Evolutionary conservation across 2,888 invertebrate genomes (phyloP).

Genomic region (Phengaris arion): DNA sequence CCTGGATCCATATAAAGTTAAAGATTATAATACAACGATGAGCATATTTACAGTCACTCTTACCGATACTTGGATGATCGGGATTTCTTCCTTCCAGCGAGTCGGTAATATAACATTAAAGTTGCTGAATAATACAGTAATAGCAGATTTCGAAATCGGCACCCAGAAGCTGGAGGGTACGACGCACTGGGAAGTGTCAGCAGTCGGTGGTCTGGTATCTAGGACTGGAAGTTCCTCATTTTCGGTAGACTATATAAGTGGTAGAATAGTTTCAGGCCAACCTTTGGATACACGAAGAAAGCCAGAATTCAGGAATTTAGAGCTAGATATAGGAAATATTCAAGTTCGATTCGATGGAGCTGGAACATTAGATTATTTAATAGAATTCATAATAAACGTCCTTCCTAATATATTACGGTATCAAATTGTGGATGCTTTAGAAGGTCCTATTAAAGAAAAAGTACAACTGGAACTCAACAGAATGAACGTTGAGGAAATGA

Average conservation of each 20-base stretch:
- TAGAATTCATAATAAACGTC: slow-evolving; percentile 90
- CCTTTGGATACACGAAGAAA: slow-evolving; percentile 87
- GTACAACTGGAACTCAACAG: slow-evolving; percentile 86
- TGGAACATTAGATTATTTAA: slow-evolving; percentile 89
- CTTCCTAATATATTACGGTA: slow-evolving; percentile 91
- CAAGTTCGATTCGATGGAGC: slow-evolving; percentile 91
- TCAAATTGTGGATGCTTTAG: slow-evolving; percentile 92
- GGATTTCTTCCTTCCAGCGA: slow-evolving; percentile 89
- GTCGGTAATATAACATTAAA: slow-evolving; percentile 87
- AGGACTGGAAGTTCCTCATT: slow-evolving; percentile 87
- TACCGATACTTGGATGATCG: slow-evolving; percentile 88
- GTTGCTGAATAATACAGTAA: slow-evolving; percentile 85
- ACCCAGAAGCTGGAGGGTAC: slow-evolving; percentile 88
- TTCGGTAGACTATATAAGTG: slow-evolving; percentile 87
- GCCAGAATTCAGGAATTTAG: slow-evolving; percentile 85
- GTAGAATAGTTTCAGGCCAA: slow-evolving; percentile 84
- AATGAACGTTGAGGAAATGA: slow-evolving; percentile 86
- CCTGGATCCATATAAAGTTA: slow-evolving; percentile 87
- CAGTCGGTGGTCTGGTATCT: slow-evolving; percentile 83
- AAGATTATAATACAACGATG: slow-evolving; percentile 85
- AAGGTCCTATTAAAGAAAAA: slow-evolving; percentile 86
- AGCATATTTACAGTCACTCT: slow-evolving; percentile 86
- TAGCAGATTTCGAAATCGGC: slow-evolving; percentile 85
- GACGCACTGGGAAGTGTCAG: slow-evolving; percentile 88
- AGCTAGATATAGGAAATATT: slow-evolving; percentile 90